phyloP scores from a whole-genome alignment of 2,113 vertebrate genomes.

The Pangasianodon gigas region DNA sequence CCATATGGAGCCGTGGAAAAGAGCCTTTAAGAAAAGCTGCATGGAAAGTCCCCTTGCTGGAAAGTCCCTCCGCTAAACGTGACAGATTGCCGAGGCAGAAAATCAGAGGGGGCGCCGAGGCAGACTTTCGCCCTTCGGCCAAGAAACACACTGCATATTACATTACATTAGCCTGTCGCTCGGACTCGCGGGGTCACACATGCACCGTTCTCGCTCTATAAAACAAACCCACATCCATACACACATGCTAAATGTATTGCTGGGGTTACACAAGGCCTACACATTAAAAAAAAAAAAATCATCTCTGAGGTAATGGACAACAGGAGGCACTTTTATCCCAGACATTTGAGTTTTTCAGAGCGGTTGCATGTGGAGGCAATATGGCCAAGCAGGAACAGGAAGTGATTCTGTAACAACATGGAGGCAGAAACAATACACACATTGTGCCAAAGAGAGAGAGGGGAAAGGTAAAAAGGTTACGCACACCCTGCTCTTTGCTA shows the following conservation, averaged over 20 bases:
- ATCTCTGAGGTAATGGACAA: constrained; percentile 24
- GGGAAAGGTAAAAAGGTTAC: constrained; percentile 4
- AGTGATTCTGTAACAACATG: not conserved
- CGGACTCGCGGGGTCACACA: not conserved
- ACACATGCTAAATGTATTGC: constrained; percentile 12
- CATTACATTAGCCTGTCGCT: constrained; percentile 51
- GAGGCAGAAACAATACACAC: constrained; percentile 23
- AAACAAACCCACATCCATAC: constrained; percentile 16
- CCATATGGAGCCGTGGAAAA: constrained; percentile 29
- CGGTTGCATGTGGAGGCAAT: constrained; percentile 43
- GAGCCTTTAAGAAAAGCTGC: constrained; percentile 9
- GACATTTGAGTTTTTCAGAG: constrained; percentile 24
- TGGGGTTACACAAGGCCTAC: constrained; percentile 10
- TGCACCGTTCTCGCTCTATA: not conserved
- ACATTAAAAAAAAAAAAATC: not conserved
- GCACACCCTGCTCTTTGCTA: not conserved
- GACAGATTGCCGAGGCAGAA: constrained; percentile 55
- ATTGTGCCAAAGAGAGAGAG: constrained; percentile 3
- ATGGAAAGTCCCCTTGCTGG: constrained; percentile 55
- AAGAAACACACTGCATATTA: constrained; percentile 63
- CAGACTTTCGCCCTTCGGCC: constrained; percentile 54
- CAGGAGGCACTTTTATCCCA: constrained; percentile 29
- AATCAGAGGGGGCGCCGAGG: constrained; percentile 38
- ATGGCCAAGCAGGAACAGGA: constrained; percentile 34
- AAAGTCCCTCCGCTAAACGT: constrained; percentile 54